A percentile compares a stretch with the other conserved stretches of the same genome.
Evolutionary conservation across 2,113 vertebrate species (phyloP).

Genomic region (Protomyctophum bolini): DNA sequence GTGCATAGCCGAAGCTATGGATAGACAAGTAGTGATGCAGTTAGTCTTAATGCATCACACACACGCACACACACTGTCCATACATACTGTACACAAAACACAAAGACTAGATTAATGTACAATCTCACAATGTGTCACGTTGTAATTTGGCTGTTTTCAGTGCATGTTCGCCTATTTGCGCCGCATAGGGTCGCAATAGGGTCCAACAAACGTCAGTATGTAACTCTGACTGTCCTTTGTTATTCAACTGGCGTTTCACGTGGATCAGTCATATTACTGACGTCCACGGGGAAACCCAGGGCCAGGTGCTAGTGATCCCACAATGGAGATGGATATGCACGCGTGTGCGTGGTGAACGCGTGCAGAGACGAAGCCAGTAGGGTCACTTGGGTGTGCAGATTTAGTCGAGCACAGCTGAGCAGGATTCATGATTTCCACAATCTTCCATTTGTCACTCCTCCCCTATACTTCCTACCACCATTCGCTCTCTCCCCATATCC

Average conservation of each 20-base stretch:
- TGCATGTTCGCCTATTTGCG: too few species aligned
- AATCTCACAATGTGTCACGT: too few species aligned
- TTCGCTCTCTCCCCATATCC: neutral
- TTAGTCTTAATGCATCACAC: neutral
- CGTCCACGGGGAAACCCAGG: conserved; percentile 33
- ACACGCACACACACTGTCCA: neutral
- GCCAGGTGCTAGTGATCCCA: conserved; percentile 34
- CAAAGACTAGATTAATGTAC: too few species aligned
- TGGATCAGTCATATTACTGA: conserved; percentile 33
- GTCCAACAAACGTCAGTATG: conserved; percentile 12
- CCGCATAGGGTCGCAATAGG: too few species aligned
- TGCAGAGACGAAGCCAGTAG: conserved; percentile 13
- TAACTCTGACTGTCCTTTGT: conserved; percentile 28
- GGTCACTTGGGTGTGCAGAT: conserved; percentile 38
- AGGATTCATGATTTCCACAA: conserved; percentile 42
- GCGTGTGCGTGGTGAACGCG: neutral
- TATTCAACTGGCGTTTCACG: conserved; percentile 39
- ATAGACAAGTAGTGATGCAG: too few species aligned
- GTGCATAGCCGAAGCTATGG: too few species aligned
- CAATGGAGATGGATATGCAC: neutral
- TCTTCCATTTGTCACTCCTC: conserved; percentile 49
- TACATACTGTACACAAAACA: too few species aligned
- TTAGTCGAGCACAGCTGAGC: conserved; percentile 37
- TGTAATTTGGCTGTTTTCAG: conserved; percentile 2
- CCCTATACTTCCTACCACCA: conserved; percentile 2